Base-by-base conservation (phyloP, 2,888 invertebrate genomes). In the Lasioglossum vierecki region DNA sequence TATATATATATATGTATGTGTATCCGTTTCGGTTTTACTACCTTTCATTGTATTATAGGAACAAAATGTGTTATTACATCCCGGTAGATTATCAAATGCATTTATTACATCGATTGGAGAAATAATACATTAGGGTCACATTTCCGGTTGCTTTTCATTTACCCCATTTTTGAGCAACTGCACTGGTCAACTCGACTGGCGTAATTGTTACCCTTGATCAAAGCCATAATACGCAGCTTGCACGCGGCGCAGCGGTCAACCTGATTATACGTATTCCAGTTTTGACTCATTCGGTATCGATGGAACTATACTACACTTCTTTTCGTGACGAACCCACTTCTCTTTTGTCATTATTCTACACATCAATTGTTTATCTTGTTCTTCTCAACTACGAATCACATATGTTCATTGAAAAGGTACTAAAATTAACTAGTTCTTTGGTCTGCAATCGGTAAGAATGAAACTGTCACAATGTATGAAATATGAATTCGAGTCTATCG, bases 71-170 rank as follows among this genome's bases (percentile, higher is more conserved):
- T 63, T 53, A 80, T 83, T 83, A 91, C 93, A 93, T 68, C 9
- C 18, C 22, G 35, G 68, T 68, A 22, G 15, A 63, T 63, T 15
- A 15, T 1, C 30, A 15, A 63, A 63, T 92, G 91, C 89, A 92
- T 91, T 92, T 92, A 93, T 93, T 93, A 93, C 90, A 86, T 91
- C 92, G 91, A 93, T 94, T 93, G 92, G 89, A 91, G 90, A 91
- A 90, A 89, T 89, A 86, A 89, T 88, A 90, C 91, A 91, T 91
- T 92, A 90, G 86, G 72, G 82, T 85, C 84, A 73, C 72, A 89
- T 91, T 90, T 71, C 80, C 74, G 84, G 87, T 85, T 88, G 86
- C 88, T 85, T 89, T 89, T 88, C 87, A 90, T 91, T 91, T 89
- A 78, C 88, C 86, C 81, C 76, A 81, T 60, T 79, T 90, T 87